Conservation (phyloP, 1,140 invertebrate genomes). For the Dermatophagoides farinae region DNA sequence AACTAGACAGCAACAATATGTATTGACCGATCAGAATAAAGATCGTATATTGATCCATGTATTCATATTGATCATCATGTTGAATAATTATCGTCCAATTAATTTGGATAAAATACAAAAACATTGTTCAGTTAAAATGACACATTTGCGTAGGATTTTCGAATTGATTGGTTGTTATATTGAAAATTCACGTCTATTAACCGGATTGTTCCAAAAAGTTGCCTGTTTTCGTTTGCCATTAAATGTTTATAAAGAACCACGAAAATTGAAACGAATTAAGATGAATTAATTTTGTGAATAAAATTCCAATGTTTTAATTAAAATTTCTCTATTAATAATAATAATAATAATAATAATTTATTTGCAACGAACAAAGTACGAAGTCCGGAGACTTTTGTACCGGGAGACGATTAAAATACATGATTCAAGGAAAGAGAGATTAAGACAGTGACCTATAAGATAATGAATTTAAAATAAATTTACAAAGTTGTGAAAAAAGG, state of each 20-base stretch:
- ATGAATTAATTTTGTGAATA: neutral
- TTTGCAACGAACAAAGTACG: no score
- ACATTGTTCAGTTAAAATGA: neutral
- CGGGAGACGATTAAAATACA: no score
- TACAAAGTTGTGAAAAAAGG: no score
- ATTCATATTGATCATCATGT: slow-evolving; percentile 6
- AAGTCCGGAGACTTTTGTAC: no score
- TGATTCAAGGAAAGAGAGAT: no score
- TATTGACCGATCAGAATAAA: slow-evolving; percentile 1
- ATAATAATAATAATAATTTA: neutral
- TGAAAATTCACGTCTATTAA: neutral
- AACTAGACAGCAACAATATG: neutral
- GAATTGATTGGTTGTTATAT: slow-evolving; percentile 12
- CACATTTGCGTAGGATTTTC: neutral
- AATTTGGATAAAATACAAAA: slow-evolving; percentile 8
- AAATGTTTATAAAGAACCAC: slow-evolving; percentile 1
- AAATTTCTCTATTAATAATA: neutral
- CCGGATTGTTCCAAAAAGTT: neutral
- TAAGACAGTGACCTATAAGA: no score
- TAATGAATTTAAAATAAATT: no score
- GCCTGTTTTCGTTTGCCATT: neutral
- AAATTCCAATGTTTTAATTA: no score
- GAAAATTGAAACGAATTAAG: neutral
- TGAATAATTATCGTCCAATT: neutral
- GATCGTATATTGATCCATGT: slow-evolving; percentile 1